phyloP scores from a whole-genome alignment of 2,113 vertebrate species.

The Centropus unirufus region DNA sequence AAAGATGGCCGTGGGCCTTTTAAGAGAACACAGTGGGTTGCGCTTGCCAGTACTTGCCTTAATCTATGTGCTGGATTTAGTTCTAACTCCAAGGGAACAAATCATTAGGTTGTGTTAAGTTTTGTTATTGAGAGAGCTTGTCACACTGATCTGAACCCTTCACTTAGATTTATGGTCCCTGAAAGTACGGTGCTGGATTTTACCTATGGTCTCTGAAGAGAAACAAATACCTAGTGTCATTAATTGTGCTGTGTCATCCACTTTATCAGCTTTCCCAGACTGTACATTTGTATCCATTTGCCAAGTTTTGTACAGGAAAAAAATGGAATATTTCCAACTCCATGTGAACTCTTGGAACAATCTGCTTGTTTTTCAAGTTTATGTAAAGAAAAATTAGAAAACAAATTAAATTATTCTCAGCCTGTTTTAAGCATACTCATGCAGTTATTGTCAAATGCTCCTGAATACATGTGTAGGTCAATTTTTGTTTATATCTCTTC shows the following conservation, averaged over 20 bases:
- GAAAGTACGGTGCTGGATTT: constrained; percentile 13
- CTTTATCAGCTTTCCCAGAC: constrained; percentile 1
- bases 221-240: neutral
- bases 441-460: neutral
- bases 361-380: neutral
- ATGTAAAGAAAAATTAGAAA: neutral
- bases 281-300: constrained; percentile 44
- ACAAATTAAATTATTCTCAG: neutral
- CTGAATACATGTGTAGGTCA: neutral
- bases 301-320: neutral
- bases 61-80: neutral
- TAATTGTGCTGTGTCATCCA: constrained; percentile 32
- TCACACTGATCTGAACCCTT: constrained; percentile 22
- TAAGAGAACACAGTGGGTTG: neutral
- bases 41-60: neutral
- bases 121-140: constrained; percentile 33
- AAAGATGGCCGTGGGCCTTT: constrained; percentile 7
- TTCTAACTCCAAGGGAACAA: neutral
- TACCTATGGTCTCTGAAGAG: neutral
- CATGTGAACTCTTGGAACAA: neutral
- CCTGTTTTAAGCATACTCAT: neutral
- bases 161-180: constrained; percentile 16
- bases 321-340: neutral
- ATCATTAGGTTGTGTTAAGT: constrained; percentile 17
- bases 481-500: neutral